Evolutionary conservation across 2,888 invertebrate genomes (phyloP), one percentile per base, ranked within the genome.

Genomic region (Exephanes ischioxanthus): DNA sequence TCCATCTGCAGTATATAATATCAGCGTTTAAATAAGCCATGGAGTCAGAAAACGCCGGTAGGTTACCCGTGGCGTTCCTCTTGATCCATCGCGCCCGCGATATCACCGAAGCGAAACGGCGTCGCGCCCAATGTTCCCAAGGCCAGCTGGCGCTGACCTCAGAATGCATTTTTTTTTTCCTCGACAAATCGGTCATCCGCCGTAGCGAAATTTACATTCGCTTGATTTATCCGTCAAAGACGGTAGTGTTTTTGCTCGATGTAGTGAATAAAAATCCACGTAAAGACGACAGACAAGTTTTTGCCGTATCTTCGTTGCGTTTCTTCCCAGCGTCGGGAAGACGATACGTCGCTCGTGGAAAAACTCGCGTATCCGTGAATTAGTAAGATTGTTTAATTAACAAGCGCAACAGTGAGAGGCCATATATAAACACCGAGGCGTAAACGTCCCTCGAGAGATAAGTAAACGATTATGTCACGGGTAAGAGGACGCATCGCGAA

Each of bases 101-200:
- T 63, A 33, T 33, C 61, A 33, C 16, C 30, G 26, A n/a, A 63
- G 33, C 30, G 16, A 58, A 16, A 30, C 11, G 30, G n/a, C 63
- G 16, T 30, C 19, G n/a, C 19, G n/a, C 16, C 16, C 22, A 6
- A 16, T 16, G 3, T 51, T 53, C 16, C 53, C n/a, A 53, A 48
- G 30, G 6, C 3, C 16, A 71, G 26, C 51, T 71, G 51, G 51
- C 70, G 51, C 26, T 30, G 26, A 4, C 2, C 30, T 30, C 70
- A 26, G n/a, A 71, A n/a, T 2, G 16, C 2, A 11, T 63, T 63
- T 63, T 70, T 70, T 51, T 51, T 51, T 67, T 37, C 19, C 30
- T 51, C 70, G 9, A 71, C 53, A 71, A 48, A 53, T 71, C 51
- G 16, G 70, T 71, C n/a, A 71, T 71, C 30, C n/a, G 53, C 53